These are phyloP conservation scores for Australoheros facetus DNA, from an alignment of 2,797 vertebrate species.

Conservation along the genomic window DNA sequence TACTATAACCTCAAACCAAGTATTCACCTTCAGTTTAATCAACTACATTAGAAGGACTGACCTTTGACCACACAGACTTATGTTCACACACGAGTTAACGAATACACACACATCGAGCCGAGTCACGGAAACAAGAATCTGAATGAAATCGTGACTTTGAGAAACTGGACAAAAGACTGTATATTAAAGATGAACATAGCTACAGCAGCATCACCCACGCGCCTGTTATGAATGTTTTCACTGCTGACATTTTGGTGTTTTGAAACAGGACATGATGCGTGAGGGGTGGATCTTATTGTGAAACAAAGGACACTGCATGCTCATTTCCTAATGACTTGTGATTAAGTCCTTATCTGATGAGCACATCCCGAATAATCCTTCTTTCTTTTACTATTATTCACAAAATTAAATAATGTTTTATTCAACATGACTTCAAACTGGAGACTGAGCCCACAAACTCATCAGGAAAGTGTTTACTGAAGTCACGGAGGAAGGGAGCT, in stretches of 20 bases:
- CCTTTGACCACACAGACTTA: neutral
- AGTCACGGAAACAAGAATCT: neutral
- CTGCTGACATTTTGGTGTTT: neutral
- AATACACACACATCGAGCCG: neutral
- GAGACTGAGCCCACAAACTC: neutral
- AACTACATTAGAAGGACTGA: neutral
- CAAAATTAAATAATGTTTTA: neutral
- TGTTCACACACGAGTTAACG: neutral
- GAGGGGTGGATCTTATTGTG: rapidly evolving
- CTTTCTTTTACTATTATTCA: neutral
- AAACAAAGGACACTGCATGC: neutral
- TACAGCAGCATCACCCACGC: neutral
- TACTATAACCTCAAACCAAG: neutral
- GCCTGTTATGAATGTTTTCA: neutral
- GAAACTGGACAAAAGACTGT: neutral
- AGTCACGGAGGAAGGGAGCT: neutral
- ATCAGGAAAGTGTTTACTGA: neutral
- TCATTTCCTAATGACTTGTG: neutral
- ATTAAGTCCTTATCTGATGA: neutral
- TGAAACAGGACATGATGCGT: rapidly evolving
- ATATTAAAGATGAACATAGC: neutral
- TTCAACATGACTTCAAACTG: neutral
- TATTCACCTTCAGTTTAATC: neutral
- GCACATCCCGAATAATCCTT: neutral
- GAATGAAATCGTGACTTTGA: neutral